phyloP scores from a whole-genome alignment of 2,113 vertebrate genomes.

The Brachirus orientalis region DNA sequence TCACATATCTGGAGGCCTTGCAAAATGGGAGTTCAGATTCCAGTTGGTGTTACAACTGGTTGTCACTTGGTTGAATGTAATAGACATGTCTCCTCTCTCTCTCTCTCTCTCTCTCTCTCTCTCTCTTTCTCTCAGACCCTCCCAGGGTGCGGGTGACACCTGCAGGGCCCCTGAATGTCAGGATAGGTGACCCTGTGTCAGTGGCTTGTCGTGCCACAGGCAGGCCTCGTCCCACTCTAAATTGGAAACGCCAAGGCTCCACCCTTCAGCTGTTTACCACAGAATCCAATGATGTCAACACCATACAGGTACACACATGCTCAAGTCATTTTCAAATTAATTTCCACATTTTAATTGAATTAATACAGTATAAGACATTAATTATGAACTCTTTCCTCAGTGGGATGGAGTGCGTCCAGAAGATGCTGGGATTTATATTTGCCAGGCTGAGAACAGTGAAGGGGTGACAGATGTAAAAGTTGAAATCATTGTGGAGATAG shows the following conservation, averaged over 20 bases:
- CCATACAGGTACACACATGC: slow-evolving; percentile 48
- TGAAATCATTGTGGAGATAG: slow-evolving; percentile 81
- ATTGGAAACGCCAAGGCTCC: slow-evolving; percentile 86
- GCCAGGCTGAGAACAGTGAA: slow-evolving; percentile 85
- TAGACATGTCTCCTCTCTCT: not conserved
- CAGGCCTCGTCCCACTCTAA: slow-evolving; percentile 84
- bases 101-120: too few relatives aligned
- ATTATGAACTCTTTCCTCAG: slow-evolving; percentile 68
- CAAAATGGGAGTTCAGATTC: too few relatives aligned
- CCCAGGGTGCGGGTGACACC: slow-evolving; percentile 88
- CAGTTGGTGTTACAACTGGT: too few relatives aligned
- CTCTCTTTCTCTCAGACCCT: slow-evolving; percentile 76
- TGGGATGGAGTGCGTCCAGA: slow-evolving; percentile 78
- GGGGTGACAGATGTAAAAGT: slow-evolving; percentile 85
- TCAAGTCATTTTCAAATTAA: not conserved
- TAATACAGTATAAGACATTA: not conserved
- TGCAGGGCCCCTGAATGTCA: slow-evolving; percentile 81
- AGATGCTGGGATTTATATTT: slow-evolving; percentile 88
- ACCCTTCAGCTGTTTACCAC: slow-evolving; percentile 78
- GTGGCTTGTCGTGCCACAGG: slow-evolving; percentile 88
- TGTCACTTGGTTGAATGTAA: not conserved
- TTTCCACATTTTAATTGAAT: not conserved
- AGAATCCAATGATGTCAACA: slow-evolving; percentile 78
- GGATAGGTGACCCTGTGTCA: slow-evolving; percentile 83
- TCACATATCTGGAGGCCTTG: too few relatives aligned